Evolutionary conservation across 2,888 invertebrate genomes (phyloP).

Genomic region (Gonocerus acuteangulatus): DNA sequence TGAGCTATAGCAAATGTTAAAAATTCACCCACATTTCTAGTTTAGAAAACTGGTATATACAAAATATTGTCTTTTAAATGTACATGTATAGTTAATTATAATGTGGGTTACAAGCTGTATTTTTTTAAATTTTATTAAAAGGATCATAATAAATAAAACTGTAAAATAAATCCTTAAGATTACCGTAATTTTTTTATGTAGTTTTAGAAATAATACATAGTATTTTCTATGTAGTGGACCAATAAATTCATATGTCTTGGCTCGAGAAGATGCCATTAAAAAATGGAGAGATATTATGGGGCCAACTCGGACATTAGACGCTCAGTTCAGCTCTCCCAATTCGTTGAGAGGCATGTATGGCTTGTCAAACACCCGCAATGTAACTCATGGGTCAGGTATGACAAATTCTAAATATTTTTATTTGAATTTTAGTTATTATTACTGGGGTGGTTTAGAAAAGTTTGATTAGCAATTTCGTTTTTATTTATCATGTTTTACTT

Average conservation of each 20-base stretch:
- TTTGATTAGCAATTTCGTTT: not conserved
- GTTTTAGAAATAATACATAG: no score
- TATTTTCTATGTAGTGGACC: conserved; percentile 58
- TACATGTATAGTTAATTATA: no score
- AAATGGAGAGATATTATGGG: conserved; percentile 81
- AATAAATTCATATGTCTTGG: conserved; percentile 71
- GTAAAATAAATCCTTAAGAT: no score
- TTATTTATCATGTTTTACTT: not conserved
- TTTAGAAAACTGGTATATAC: no score
- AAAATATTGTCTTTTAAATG: no score
- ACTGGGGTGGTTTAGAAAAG: not conserved
- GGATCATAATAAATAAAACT: no score
- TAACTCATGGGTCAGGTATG: conserved; percentile 84
- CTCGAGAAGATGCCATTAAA: conserved; percentile 63
- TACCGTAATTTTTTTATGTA: no score
- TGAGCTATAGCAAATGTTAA: no score
- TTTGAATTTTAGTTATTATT: not conserved
- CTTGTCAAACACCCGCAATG: conserved; percentile 88
- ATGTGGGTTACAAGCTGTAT: no score
- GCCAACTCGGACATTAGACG: conserved; percentile 78
- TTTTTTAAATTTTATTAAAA: no score
- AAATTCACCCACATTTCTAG: no score
- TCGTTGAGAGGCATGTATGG: conserved; percentile 78
- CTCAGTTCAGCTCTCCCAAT: conserved; percentile 67
- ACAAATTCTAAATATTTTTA: not conserved